Conservation (phyloP, 2,113 vertebrate genomes). For the Alexandromys fortis region DNA sequence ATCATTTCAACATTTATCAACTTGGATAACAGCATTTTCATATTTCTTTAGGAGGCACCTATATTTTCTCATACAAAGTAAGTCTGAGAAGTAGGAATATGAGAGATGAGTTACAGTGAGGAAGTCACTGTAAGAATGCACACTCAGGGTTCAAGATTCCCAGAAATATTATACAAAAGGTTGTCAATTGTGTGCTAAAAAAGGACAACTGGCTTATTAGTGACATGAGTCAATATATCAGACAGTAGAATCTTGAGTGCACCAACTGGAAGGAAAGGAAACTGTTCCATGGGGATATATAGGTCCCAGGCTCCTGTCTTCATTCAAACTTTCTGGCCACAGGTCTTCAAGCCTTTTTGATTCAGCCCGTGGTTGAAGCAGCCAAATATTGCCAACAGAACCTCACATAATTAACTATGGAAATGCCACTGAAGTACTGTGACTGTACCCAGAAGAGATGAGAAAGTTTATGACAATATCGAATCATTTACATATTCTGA, state of each 20-base stretch:
- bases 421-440: neutral
- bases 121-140: neutral
- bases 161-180: neutral
- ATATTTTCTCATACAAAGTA: neutral
- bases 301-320: neutral
- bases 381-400: neutral
- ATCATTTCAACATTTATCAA: neutral
- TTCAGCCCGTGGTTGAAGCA: neutral
- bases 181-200: neutral
- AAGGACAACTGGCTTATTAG: too few relatives aligned
- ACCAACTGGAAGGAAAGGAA: neutral
- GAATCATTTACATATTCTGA: neutral
- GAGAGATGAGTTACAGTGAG: neutral
- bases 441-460: neutral
- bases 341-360: neutral
- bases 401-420: neutral
- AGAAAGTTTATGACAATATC: neutral
- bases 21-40: neutral
- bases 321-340: accelerated
- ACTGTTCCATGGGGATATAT: too few relatives aligned
- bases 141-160: neutral
- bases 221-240: neutral
- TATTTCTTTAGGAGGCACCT: conserved; percentile 8
- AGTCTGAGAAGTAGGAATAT: neutral
- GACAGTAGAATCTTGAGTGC: neutral